These are phyloP conservation scores for Leptestheria dahalacensis DNA, from an alignment of 1,140 invertebrate genomes.

Conservation along the genomic window DNA sequence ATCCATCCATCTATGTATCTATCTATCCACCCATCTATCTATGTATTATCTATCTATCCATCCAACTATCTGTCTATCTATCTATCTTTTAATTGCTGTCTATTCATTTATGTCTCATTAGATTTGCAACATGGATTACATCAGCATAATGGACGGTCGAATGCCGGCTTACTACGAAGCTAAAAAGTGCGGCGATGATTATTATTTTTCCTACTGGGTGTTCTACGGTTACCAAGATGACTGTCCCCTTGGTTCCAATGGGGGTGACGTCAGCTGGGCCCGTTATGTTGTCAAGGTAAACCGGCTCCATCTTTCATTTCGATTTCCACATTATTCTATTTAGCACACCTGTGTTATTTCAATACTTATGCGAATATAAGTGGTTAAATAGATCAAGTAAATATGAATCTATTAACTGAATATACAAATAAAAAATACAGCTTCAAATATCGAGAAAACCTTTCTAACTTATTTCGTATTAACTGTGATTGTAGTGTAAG, in stretches of 20 bases:
- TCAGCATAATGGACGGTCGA: conserved; percentile 12
- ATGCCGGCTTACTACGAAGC: conserved; percentile 15
- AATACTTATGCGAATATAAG: too few species aligned
- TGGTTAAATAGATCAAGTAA: too few species aligned
- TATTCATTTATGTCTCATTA: neutral
- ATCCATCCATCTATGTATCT: neutral
- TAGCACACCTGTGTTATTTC: too few species aligned
- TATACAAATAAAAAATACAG: too few species aligned
- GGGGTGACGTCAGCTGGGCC: conserved; percentile 18
- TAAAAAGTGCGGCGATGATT: conserved; percentile 12
- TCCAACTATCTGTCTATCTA: neutral
- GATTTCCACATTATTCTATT: too few species aligned
- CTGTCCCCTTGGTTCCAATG: conserved; percentile 16
- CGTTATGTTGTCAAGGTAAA: conserved; percentile 20
- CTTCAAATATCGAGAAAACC: too few species aligned
- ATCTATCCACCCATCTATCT: neutral
- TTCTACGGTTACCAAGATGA: conserved; percentile 21
- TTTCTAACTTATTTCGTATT: neutral
- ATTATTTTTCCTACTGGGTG: conserved; percentile 19
- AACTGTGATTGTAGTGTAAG: too few species aligned
- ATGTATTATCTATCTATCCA: neutral
- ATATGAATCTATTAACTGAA: too few species aligned
- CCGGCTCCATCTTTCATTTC: too few species aligned
- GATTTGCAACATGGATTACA: conserved; percentile 18
- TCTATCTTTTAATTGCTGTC: neutral